These are phyloP conservation scores for Drosophila auraria DNA, from an alignment of 1,140 invertebrate species.

Conservation along the genomic window DNA sequence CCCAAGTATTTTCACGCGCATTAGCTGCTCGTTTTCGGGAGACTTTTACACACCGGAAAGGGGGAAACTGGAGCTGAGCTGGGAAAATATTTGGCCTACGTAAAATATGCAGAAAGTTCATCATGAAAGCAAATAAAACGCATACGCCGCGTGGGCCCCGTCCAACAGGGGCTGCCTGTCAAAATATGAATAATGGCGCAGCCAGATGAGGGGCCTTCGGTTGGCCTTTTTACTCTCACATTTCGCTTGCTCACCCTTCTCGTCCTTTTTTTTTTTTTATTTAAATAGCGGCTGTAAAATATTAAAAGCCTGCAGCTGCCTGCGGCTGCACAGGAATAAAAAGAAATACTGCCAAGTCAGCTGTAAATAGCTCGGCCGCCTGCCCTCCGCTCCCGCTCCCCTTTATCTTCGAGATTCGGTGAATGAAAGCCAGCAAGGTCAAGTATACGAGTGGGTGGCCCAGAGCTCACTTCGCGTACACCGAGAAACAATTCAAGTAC, in stretches of 20 bases:
- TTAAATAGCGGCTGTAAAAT: slow-evolving; percentile 75
- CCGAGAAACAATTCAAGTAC: slow-evolving; percentile 9
- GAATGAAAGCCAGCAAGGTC: slow-evolving; percentile 67
- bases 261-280: slow-evolving; percentile 23
- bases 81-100: slow-evolving; percentile 54
- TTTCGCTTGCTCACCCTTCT: slow-evolving; percentile 6
- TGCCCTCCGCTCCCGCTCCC: slow-evolving; percentile 10
- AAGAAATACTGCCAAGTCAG: slow-evolving; percentile 68
- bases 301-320: slow-evolving; percentile 69
- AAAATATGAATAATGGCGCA: slow-evolving; percentile 77
- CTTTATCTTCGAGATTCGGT: slow-evolving; percentile 14
- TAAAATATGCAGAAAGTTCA: slow-evolving; percentile 74
- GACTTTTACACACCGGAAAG: slow-evolving; percentile 5
- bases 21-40: slow-evolving; percentile 60
- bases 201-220: slow-evolving; percentile 40
- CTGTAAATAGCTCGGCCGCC: slow-evolving; percentile 56
- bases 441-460: slow-evolving; percentile 42
- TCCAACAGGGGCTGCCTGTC: slow-evolving; percentile 58
- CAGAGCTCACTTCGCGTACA: slow-evolving; percentile 8
- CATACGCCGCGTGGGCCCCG: slow-evolving; percentile 69
- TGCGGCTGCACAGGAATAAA: slow-evolving; percentile 35
- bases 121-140: slow-evolving; percentile 79
- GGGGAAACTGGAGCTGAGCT: slow-evolving; percentile 13
- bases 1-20: slow-evolving; percentile 56
- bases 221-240: slow-evolving; percentile 28